Base-by-base conservation (phyloP, 2,888 invertebrate genomes). In the Sussaba pulchella region DNA sequence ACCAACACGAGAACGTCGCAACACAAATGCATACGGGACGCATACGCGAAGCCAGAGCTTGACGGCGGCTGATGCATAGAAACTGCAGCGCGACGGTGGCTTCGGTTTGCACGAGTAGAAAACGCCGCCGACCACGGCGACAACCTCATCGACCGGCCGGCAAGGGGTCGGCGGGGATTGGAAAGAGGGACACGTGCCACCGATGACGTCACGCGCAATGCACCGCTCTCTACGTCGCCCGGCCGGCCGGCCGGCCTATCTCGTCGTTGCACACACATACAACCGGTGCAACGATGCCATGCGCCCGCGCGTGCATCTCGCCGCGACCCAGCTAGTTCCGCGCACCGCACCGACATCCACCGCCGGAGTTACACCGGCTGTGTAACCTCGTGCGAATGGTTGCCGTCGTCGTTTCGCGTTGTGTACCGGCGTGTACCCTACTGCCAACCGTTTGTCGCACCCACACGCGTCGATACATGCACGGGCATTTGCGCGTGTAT, bases 381-480 rank as follows among this genome's bases (percentile, higher is more conserved):
- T 50, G 2, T 50, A 50, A 93, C 93, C 93, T 92, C 92, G 93
- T 93, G 31, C 31, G 31, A 91, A 93, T 94, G 93, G 93, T 92
- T 88, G 93, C 90, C 90, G 88, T 88, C 26, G 54, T 4, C 26
- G 88, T 88, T 85, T 85, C 86, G 89, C 93, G 92, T 92, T 93
- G 86, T 84, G 87, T 80, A 87, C 88, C 88, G 6, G 6, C 31
- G 31, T 31, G 31, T 2, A 6, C 31, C 93, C 93, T 93, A 93
- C 93, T 9, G n/a, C 26, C 31, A 45, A 43, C 43, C 70, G 57
- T 57, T 70, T 70, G 52, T n/a, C 10, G 43, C 36, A 64, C 3
- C n/a, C n/a, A 69, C 31, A 26, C 67, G 36, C 24, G n/a, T n/a
- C n/a, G n/a, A n/a, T n/a, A 31, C 31, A 31, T 6, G 31, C 6